Evolutionary conservation across 2,113 vertebrate species (phyloP), one percentile per base, ranked within the genome.

Genomic region (Turdus rufiventris): DNA sequence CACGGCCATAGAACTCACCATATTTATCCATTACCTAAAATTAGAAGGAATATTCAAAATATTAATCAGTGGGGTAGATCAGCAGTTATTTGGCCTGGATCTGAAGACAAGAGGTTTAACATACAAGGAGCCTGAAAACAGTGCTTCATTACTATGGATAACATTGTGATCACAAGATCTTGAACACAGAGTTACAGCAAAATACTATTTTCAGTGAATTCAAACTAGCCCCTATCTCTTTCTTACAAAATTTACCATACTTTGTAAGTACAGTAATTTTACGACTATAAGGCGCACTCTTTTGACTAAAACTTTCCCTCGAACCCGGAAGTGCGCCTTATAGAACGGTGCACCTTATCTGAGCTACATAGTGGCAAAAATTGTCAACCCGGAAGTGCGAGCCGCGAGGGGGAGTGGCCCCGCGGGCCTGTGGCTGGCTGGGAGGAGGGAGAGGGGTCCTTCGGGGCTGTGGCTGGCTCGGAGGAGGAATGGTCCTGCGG

Each of bases 1-100:
- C 99, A 74, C 98, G 98, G 26, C 99, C 99, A 18, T 99, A 99
- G 95, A 99, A 99, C 88, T 99, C 99, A 14, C 99, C 99, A 4
- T 99, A 99, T 88, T 99, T 99, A 97, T 99, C 99, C 99, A 99
- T 99, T 60, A 99, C 99, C 99, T 99, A 93, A 74, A 78, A 12
- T 56, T 33, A 56, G 53, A 45, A 89, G 34, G 15, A 94, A 89
- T 43, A 76, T 33, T 74, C 10, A 66, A 33, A 91, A 33, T 34
- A 42, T 29, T 54, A 4, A 70, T 70, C 51, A 93, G 29, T 71
- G 68, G 14, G 9, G 17, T 50, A 66, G 19, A 70, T 23, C 10
- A 68, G 31, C 6, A 51, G 15, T 0, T 58, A 78, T 80, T 89
- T 63, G 61, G 42, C 29, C 48, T 57, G 7, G 4, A 51, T 95